Conservation (phyloP, 2,797 vertebrate genomes). For the Anguilla obscura region DNA sequence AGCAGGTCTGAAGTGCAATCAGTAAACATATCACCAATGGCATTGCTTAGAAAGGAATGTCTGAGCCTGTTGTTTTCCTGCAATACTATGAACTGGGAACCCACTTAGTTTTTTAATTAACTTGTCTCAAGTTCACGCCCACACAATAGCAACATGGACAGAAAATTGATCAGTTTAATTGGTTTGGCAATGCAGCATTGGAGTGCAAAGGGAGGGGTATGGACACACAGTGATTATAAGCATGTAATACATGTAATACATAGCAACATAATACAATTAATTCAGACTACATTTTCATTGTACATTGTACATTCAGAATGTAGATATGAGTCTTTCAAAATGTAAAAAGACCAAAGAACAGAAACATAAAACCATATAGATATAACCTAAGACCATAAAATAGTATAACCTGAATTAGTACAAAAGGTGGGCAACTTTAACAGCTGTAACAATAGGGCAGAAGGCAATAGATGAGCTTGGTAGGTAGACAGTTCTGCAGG, state of each 20-base stretch:
- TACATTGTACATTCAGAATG: background rate
- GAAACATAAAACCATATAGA: too few species aligned
- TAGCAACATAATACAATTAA: background rate
- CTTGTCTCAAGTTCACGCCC: background rate
- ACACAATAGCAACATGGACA: background rate
- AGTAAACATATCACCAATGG: background rate
- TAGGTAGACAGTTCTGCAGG: too few species aligned
- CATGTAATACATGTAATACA: background rate
- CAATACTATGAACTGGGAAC: background rate
- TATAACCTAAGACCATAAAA: background rate
- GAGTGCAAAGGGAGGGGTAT: background rate
- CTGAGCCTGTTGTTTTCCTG: background rate
- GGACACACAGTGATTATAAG: background rate
- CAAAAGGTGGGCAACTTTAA: too few species aligned
- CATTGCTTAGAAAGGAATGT: background rate
- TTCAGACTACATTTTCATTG: background rate
- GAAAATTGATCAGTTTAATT: background rate
- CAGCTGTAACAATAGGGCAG: too few species aligned
- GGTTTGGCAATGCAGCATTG: background rate
- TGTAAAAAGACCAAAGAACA: too few species aligned
- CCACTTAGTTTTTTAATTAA: background rate
- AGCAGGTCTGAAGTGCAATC: too few species aligned
- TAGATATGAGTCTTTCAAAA: background rate
- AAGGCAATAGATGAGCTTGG: too few species aligned
- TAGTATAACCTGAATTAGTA: too few species aligned